Conservation (phyloP, 1,140 invertebrate genomes). For the Eueides isabella region DNA sequence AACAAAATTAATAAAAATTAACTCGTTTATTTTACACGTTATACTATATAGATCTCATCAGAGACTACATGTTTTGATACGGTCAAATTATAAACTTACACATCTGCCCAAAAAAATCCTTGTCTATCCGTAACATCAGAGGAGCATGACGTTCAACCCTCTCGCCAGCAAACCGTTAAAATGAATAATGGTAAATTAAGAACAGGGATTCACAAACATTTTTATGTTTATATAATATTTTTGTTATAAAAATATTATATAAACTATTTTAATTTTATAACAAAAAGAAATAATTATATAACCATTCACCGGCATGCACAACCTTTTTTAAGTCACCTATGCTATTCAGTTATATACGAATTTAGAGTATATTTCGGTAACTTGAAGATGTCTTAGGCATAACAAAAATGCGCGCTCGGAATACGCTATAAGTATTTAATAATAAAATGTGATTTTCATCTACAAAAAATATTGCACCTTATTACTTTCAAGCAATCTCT, state of each 20-base stretch:
- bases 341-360: too few relatives aligned
- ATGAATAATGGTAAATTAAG: slow-evolving; percentile 67
- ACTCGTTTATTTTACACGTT: slow-evolving; percentile 34
- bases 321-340: too few relatives aligned
- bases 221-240: background rate
- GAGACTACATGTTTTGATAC: slow-evolving; percentile 72
- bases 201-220: slow-evolving; percentile 57
- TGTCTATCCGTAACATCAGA: slow-evolving; percentile 72
- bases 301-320: too few relatives aligned
- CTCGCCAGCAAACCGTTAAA: slow-evolving; percentile 75
- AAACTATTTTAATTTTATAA: background rate
- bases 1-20: slow-evolving; percentile 27
- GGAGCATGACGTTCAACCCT: slow-evolving; percentile 75
- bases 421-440: too few relatives aligned
- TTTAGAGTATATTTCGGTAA: too few relatives aligned
- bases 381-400: too few relatives aligned
- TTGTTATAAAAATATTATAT: background rate
- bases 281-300: too few relatives aligned
- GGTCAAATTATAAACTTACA: slow-evolving; percentile 68
- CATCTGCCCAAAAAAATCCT: slow-evolving; percentile 69
- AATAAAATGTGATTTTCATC: too few relatives aligned
- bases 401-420: too few relatives aligned
- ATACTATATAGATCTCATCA: slow-evolving; percentile 33
- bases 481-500: too few relatives aligned
- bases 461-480: too few relatives aligned